phyloP scores from a whole-genome alignment of 2,113 vertebrate species.

The Myiozetetes cayanensis region DNA sequence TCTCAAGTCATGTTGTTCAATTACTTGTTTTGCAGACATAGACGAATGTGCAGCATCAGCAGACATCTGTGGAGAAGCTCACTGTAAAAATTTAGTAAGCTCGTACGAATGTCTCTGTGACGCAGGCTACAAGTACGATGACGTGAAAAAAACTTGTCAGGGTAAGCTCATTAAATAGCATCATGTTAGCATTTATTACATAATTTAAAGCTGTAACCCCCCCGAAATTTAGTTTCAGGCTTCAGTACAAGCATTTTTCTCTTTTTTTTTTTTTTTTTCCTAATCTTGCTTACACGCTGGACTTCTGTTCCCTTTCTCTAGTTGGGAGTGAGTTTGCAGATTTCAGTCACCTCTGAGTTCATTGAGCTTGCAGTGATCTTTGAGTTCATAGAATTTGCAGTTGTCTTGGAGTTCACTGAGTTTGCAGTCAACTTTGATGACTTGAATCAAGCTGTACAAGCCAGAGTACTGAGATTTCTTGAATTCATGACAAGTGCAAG shows the following conservation, averaged over 20 bases:
- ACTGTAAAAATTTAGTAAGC: slow-evolving; percentile 82
- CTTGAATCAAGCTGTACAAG: neutral
- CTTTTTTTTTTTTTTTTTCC: neutral
- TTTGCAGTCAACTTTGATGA: neutral
- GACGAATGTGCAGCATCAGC: slow-evolving; percentile 80
- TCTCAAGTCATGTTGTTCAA: neutral
- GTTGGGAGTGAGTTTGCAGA: neutral
- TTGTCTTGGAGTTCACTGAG: neutral
- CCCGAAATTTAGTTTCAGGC: neutral
- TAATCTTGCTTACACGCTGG: neutral
- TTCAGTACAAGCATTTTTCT: neutral
- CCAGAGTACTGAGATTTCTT: neutral
- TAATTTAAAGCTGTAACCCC: neutral
- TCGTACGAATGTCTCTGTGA: slow-evolving; percentile 86
- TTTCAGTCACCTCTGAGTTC: neutral
- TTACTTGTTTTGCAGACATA: slow-evolving; percentile 79
- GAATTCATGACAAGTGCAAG: neutral
- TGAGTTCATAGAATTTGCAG: neutral
- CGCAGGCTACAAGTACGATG: slow-evolving; percentile 81
- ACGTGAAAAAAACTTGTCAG: slow-evolving; percentile 79
- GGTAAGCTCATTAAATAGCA: slow-evolving; percentile 72
- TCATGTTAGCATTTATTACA: neutral
- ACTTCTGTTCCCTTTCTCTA: neutral
- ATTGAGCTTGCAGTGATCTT: neutral
- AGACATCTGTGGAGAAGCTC: slow-evolving; percentile 84